Percentiles rank a stretch among this genome's conserved stretches.
Evolutionary conservation across 2,113 vertebrate species (phyloP).

Genomic region (Chloropsis hardwickii): DNA sequence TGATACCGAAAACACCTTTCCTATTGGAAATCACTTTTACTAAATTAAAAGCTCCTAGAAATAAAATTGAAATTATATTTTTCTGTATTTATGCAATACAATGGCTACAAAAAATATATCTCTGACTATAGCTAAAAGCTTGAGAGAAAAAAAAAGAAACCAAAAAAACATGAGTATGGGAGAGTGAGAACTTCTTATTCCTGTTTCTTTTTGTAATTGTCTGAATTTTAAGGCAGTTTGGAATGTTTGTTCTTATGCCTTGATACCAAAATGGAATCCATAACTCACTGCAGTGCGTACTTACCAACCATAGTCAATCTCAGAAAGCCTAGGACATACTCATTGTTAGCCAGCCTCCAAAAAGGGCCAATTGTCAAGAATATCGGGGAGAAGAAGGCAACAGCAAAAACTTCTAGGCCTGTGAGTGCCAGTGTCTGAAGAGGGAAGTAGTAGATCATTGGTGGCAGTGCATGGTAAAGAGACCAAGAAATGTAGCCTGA

Average conservation of each 20-base stretch:
- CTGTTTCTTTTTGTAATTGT: background rate
- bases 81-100: background rate
- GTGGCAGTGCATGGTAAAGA: slow-evolving; percentile 70
- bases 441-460: slow-evolving; percentile 77
- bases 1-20: background rate
- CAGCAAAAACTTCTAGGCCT: slow-evolving; percentile 60
- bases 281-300: background rate
- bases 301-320: slow-evolving; percentile 67
- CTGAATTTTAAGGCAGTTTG: background rate
- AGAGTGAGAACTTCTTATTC: background rate
- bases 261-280: background rate
- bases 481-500: slow-evolving; percentile 74
- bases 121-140: background rate
- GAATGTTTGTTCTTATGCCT: background rate
- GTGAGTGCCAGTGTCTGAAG: slow-evolving; percentile 74
- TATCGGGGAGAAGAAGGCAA: slow-evolving; percentile 62
- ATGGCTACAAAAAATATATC: background rate
- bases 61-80: background rate
- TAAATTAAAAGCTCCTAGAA: background rate
- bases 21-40: background rate
- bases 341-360: slow-evolving; percentile 66
- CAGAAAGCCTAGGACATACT: slow-evolving; percentile 57
- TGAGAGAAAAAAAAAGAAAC: background rate
- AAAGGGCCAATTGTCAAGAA: slow-evolving; percentile 52
- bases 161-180: background rate